phyloP scores from a whole-genome alignment of 2,888 invertebrate genomes.

The Abrostola triplasia region DNA sequence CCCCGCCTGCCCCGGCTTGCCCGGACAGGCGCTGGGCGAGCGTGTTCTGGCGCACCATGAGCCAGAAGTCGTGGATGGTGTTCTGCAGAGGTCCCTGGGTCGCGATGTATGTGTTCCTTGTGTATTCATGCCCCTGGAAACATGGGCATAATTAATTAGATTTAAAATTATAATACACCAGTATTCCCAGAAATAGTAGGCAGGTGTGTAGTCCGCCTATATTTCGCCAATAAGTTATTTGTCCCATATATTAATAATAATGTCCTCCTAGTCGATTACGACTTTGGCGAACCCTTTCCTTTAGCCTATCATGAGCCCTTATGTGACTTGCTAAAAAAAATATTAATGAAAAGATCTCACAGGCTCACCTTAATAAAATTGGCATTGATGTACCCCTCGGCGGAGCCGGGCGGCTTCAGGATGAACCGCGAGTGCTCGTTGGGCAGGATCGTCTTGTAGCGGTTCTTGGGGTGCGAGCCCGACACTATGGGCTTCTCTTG shows the following conservation, averaged over 20 bases:
- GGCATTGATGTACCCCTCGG: slow-evolving; percentile 96
- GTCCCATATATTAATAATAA: no score
- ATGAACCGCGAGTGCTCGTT: slow-evolving; percentile 96
- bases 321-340: no score
- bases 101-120: slow-evolving; percentile 95
- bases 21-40: slow-evolving; percentile 56
- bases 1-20: slow-evolving; percentile 6
- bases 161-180: no score
- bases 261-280: no score
- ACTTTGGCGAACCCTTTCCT: no score
- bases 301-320: no score
- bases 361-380: slow-evolving; percentile 96
- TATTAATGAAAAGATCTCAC: no score
- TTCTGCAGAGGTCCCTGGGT: slow-evolving; percentile 97
- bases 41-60: slow-evolving; percentile 92
- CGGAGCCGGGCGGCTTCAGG: slow-evolving; percentile 84
- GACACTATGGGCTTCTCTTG: slow-evolving; percentile 96
- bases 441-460: slow-evolving; percentile 96
- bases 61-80: slow-evolving; percentile 97
- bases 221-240: no score
- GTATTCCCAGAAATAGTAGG: no score
- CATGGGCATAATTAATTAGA: slow-evolving; percentile 2
- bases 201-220: no score
- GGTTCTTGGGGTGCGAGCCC: slow-evolving; percentile 96
- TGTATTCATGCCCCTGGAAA: slow-evolving; percentile 95